These are phyloP conservation scores for Leucoma salicis DNA, from an alignment of 2,888 invertebrate species.

Conservation along the genomic window DNA sequence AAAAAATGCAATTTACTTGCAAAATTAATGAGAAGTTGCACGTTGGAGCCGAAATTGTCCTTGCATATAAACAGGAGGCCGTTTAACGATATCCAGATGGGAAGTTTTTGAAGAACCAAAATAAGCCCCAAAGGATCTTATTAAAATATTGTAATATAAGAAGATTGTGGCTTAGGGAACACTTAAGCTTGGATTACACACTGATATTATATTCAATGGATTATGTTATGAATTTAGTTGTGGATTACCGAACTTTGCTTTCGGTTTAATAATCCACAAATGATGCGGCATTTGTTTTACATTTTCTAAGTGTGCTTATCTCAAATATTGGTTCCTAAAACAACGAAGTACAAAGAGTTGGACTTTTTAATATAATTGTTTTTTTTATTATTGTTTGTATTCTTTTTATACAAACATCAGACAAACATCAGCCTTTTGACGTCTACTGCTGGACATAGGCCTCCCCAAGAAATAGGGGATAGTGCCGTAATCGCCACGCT, in stretches of 20 bases:
- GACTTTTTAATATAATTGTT: no score
- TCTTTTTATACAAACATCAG: no score
- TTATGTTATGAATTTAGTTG: constrained; percentile 8
- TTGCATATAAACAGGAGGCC: constrained; percentile 23
- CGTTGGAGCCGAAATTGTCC: constrained; percentile 22
- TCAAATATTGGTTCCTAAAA: no score
- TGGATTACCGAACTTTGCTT: neutral
- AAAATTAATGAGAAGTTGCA: constrained; percentile 35
- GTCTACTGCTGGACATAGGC: no score
- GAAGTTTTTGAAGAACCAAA: constrained; percentile 15
- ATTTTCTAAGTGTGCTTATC: no score
- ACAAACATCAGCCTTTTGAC: no score
- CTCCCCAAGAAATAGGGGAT: no score
- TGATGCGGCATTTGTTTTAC: neutral
- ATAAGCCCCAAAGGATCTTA: constrained; percentile 17
- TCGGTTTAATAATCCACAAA: neutral
- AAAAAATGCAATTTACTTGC: constrained; percentile 40
- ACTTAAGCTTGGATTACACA: constrained; percentile 10
- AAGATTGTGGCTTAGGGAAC: constrained; percentile 5
- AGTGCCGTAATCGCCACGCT: no score
- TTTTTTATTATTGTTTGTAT: no score
- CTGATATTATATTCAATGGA: constrained; percentile 13
- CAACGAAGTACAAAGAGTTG: no score
- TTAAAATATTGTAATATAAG: constrained; percentile 19
- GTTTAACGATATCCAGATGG: constrained; percentile 24